These are phyloP conservation scores for Melolontha melolontha DNA, from an alignment of 2,888 invertebrate species.

Conservation along the genomic window DNA sequence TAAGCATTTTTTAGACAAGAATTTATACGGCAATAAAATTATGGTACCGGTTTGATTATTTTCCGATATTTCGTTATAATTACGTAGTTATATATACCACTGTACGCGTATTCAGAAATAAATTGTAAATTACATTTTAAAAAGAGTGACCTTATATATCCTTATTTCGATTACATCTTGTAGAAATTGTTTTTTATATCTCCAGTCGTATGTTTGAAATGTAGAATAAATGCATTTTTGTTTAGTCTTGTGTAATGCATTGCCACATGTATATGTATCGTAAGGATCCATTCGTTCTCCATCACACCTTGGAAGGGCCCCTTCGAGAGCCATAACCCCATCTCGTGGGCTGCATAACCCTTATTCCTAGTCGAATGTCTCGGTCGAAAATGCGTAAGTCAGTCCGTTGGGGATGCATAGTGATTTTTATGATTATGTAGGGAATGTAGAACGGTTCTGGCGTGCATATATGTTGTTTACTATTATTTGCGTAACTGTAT, in stretches of 20 bases:
- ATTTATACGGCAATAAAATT: no score
- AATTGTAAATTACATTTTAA: no score
- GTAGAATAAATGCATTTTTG: conserved; percentile 11
- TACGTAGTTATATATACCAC: no score
- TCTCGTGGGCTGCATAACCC: conserved; percentile 68
- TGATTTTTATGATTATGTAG: conserved; percentile 67
- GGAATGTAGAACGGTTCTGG: conserved; percentile 54
- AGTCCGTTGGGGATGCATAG: conserved; percentile 62
- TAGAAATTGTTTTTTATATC: no score
- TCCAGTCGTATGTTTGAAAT: no score
- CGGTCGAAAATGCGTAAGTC: conserved; percentile 54
- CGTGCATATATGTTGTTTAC: conserved; percentile 50
- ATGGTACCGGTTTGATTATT: no score
- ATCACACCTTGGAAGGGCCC: conserved; percentile 65
- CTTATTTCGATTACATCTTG: no score
- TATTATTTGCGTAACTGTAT: conserved; percentile 53
- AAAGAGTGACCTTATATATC: no score
- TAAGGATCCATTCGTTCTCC: conserved; percentile 55
- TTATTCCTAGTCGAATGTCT: conserved; percentile 56
- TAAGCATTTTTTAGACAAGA: no score
- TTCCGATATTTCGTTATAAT: no score
- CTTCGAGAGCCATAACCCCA: conserved; percentile 72
- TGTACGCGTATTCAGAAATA: no score
- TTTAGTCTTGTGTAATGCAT: conserved; percentile 26
- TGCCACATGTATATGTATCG: conserved; percentile 12